phyloP scores from a whole-genome alignment of 2,113 vertebrate genomes.

The Aspidoscelis tigris region DNA sequence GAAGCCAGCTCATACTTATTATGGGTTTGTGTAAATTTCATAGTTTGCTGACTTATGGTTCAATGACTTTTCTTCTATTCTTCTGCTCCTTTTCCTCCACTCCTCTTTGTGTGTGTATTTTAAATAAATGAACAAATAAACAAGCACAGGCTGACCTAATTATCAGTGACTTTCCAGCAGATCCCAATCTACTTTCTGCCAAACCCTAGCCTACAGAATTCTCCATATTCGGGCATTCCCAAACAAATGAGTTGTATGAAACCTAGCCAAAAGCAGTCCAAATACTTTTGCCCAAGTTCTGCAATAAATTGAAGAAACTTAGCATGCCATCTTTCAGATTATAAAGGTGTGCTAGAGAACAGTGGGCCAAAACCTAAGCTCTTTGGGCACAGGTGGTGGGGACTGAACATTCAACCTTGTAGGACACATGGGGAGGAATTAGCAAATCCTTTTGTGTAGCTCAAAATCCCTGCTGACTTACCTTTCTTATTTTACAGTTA shows the following conservation, averaged over 20 bases:
- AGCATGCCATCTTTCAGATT: background rate
- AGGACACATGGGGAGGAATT: background rate
- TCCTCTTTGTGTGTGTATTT: no score
- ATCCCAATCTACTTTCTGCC: background rate
- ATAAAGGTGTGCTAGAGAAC: conserved; percentile 2
- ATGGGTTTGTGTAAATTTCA: no score
- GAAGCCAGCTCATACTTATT: no score
- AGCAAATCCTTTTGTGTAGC: background rate
- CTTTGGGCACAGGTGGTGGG: background rate
- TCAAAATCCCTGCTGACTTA: background rate
- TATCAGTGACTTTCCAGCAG: background rate
- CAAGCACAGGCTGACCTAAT: background rate
- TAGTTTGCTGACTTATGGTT: no score
- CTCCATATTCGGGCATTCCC: background rate
- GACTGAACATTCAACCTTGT: background rate
- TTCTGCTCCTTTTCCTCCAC: no score
- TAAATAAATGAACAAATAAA: no score
- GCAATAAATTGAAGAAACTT: background rate
- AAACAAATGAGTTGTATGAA: background rate
- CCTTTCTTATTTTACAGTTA: background rate
- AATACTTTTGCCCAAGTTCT: no score
- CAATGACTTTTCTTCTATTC: no score
- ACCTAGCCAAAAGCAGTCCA: no score
- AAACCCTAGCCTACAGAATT: background rate
- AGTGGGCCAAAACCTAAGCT: conserved; percentile 10